A percentile compares a stretch with the other conserved stretches of the same genome.
Conservation (phyloP, 2,888 invertebrate genomes). For the Ptilodon capucinus region DNA sequence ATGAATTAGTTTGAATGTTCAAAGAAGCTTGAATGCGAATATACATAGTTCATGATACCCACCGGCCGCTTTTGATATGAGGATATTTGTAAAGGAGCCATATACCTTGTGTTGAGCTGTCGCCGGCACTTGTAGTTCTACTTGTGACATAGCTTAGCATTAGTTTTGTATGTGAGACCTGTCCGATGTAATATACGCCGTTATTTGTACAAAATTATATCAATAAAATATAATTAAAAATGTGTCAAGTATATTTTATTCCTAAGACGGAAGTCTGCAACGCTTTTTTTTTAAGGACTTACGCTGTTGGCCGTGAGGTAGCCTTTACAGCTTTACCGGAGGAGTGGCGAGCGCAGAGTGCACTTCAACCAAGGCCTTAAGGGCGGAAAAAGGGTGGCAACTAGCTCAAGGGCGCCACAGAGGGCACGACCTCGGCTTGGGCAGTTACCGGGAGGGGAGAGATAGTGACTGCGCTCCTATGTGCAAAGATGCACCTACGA, state of each 20-base stretch:
- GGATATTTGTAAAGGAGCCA: slow-evolving; percentile 27
- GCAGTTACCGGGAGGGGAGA: too few species aligned
- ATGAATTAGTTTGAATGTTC: background rate
- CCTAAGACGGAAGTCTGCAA: too few species aligned
- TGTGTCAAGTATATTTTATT: slow-evolving; percentile 5
- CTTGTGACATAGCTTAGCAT: slow-evolving; percentile 78
- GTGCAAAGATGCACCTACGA: too few species aligned
- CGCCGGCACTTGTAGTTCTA: slow-evolving; percentile 48
- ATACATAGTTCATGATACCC: slow-evolving; percentile 5
- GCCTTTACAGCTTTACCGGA: too few species aligned
- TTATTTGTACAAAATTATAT: slow-evolving; percentile 84
- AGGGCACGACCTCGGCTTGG: too few species aligned
- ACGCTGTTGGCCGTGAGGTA: too few species aligned
- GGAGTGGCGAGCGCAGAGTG: too few species aligned
- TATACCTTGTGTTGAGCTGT: background rate
- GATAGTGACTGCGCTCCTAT: too few species aligned
- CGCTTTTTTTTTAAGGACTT: too few species aligned
- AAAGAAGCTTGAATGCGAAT: slow-evolving; percentile 9
- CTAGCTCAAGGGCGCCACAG: too few species aligned
- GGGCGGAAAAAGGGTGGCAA: too few species aligned
- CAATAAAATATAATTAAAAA: slow-evolving; percentile 71
- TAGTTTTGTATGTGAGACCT: slow-evolving; percentile 84
- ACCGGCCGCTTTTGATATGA: slow-evolving; percentile 20
- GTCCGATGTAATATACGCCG: slow-evolving; percentile 83
- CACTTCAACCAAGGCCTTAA: too few species aligned